Evolutionary conservation across 2,888 invertebrate genomes (phyloP).

Genomic region (Conus canariensis): DNA sequence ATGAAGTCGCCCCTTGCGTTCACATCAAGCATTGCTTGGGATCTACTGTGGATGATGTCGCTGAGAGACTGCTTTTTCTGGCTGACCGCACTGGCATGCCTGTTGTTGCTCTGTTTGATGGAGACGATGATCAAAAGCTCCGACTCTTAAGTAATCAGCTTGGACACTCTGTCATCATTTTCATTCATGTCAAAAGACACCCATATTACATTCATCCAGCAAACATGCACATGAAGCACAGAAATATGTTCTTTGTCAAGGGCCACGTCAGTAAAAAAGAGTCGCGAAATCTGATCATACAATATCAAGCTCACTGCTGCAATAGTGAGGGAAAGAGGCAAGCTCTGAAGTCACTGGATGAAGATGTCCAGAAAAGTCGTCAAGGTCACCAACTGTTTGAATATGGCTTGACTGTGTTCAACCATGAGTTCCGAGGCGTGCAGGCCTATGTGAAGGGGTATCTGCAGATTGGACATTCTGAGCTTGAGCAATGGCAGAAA

Average conservation of each 20-base stretch:
- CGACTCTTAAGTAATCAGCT: conserved; percentile 45
- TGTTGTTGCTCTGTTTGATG: conserved; percentile 56
- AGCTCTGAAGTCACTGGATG: background rate
- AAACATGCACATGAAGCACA: background rate
- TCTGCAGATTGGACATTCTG: conserved; percentile 44
- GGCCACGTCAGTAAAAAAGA: conserved; percentile 53
- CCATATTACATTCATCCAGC: conserved; percentile 41
- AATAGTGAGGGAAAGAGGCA: conserved; percentile 17
- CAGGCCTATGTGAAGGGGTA: conserved; percentile 56
- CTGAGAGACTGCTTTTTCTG: conserved; percentile 50
- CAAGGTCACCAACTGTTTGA: conserved; percentile 50
- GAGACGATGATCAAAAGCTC: conserved; percentile 58
- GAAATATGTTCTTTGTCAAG: conserved; percentile 45
- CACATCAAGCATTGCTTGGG: conserved; percentile 53
- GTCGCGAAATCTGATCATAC: conserved; percentile 47
- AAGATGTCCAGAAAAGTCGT: conserved; percentile 20
- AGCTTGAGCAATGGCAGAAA: conserved; percentile 50
- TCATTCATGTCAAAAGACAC: conserved; percentile 55
- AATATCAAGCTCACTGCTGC: conserved; percentile 49
- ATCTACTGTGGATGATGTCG: conserved; percentile 47
- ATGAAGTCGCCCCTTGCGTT: conserved; percentile 53
- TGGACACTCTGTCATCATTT: conserved; percentile 44
- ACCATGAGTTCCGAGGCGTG: conserved; percentile 56
- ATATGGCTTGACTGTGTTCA: conserved; percentile 56
- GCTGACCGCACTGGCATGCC: conserved; percentile 55